These are phyloP conservation scores for Alauda arvensis DNA, from an alignment of 2,797 vertebrate species.

Conservation along the genomic window DNA sequence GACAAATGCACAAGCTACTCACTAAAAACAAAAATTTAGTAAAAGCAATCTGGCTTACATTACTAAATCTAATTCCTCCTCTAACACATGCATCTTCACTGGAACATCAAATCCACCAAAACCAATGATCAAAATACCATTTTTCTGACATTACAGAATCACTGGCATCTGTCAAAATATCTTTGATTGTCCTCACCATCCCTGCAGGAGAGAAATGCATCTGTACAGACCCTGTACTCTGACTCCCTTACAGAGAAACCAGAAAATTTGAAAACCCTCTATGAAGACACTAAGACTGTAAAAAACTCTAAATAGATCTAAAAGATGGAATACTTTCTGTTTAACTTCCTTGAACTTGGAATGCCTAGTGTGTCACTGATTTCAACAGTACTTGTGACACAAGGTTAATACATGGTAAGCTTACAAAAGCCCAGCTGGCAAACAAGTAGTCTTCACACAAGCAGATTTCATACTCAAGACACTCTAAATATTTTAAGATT, in stretches of 20 bases:
- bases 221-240: not conserved
- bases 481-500: not conserved
- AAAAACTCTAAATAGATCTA: not conserved
- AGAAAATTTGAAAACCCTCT: not conserved
- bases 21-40: not conserved
- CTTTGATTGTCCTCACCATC: not conserved
- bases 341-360: not conserved
- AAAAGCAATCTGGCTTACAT: not conserved
- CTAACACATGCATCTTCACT: not conserved
- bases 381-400: not conserved
- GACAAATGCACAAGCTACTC: not conserved
- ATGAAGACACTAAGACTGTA: not conserved
- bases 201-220: not conserved
- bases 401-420: not conserved
- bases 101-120: not conserved
- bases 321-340: not conserved
- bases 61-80: not conserved
- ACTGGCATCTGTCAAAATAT: not conserved
- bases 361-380: not conserved
- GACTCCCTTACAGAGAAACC: not conserved
- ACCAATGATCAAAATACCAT: not conserved
- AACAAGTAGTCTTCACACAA: not conserved
- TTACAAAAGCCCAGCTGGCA: not conserved
- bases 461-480: not conserved
- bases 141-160: not conserved